phyloP scores from a whole-genome alignment of 2,113 vertebrate genomes.

The Echinops telfairi region DNA sequence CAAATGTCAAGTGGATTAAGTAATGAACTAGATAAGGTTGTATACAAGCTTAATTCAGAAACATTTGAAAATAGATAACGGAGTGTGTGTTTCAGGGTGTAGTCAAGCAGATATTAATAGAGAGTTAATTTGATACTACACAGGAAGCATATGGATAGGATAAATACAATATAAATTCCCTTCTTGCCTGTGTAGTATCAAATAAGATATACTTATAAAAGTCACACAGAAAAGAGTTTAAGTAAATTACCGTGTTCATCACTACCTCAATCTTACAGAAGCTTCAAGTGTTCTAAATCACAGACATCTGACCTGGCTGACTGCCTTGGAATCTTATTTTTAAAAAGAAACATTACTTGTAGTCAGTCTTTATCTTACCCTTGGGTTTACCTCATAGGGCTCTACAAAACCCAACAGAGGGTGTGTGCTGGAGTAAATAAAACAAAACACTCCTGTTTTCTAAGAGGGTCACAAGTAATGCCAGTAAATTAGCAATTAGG shows the following conservation, averaged over 20 bases:
- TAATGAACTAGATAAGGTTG: neutral
- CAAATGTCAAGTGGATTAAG: neutral
- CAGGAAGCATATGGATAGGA: no score
- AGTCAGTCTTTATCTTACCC: neutral
- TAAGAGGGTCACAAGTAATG: conserved; percentile 51
- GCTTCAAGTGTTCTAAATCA: neutral
- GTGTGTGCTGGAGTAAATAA: conserved; percentile 16
- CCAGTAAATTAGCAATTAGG: conserved; percentile 50
- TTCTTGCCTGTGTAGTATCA: neutral
- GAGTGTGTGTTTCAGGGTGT: neutral
- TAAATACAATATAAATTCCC: no score
- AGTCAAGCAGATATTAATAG: neutral
- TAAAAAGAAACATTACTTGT: neutral
- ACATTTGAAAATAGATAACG: conserved; percentile 28
- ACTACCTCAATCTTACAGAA: neutral
- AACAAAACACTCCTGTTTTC: conserved; percentile 36
- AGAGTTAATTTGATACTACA: neutral
- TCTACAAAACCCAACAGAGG: conserved; percentile 43
- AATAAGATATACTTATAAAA: conserved; percentile 13
- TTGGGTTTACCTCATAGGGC: conserved; percentile 2
- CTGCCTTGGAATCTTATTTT: neutral
- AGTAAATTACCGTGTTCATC: neutral
- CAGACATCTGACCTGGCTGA: neutral
- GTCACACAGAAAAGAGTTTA: neutral
- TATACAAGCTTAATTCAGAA: neutral